Conservation (phyloP, 2,797 vertebrate genomes). For the Pterois miles region DNA sequence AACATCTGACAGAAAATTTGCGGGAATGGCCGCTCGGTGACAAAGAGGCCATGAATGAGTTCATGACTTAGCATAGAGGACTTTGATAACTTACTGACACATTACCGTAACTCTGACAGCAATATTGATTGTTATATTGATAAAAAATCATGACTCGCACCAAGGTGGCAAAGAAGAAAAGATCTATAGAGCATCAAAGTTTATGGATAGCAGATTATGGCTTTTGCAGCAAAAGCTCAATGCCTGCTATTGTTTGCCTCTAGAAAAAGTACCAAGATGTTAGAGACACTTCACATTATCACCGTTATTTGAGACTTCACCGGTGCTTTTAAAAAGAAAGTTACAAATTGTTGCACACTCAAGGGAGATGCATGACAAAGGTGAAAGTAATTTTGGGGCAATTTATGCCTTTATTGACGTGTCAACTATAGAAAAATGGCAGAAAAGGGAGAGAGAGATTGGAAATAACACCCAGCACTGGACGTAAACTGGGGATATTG, state of each 20-base stretch:
- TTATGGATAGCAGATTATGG: neutral
- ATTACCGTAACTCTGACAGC: neutral
- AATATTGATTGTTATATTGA: neutral
- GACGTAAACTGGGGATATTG: no score
- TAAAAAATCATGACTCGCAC: neutral
- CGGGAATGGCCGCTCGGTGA: neutral
- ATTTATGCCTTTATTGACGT: neutral
- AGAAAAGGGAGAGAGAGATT: no score
- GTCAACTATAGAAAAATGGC: no score
- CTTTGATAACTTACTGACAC: neutral
- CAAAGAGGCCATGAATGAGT: neutral
- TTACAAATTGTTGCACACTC: neutral
- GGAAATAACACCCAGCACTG: no score
- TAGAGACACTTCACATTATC: neutral
- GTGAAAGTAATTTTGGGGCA: neutral
- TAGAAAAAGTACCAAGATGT: neutral
- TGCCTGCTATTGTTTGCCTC: neutral
- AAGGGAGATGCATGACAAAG: neutral
- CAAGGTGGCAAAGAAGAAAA: neutral
- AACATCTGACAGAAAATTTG: neutral
- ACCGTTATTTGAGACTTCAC: slow-evolving; percentile 3
- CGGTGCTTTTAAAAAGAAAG: neutral
- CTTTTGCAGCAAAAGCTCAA: neutral
- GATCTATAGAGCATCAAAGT: neutral
- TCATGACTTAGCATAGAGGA: neutral